Evolutionary conservation across 2,113 vertebrate species (phyloP).

Genomic region (Eulemur macaco): DNA sequence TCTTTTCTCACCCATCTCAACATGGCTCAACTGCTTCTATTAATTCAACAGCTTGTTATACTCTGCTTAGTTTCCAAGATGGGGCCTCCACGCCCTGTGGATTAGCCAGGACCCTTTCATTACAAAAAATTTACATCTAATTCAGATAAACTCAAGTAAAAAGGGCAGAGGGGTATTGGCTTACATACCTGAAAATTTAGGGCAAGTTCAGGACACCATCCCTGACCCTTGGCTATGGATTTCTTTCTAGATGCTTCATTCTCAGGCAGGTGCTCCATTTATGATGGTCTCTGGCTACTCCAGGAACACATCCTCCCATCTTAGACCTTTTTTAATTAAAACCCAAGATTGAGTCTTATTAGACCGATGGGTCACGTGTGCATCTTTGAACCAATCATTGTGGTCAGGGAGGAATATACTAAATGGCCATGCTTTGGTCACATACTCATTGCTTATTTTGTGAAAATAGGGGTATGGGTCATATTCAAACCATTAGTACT

Average conservation of each 20-base stretch:
- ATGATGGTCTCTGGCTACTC: background rate
- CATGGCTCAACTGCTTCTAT: background rate
- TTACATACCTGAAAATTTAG: background rate
- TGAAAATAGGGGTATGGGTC: background rate
- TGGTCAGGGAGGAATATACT: background rate
- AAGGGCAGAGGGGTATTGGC: background rate
- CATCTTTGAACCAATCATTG: background rate
- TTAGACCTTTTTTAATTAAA: background rate
- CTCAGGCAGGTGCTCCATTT: background rate
- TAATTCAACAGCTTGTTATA: background rate
- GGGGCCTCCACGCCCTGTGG: background rate
- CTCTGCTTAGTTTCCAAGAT: background rate
- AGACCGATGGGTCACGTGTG: background rate
- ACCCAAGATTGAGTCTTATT: background rate
- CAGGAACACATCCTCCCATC: background rate
- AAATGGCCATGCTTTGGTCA: background rate
- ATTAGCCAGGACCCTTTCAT: background rate
- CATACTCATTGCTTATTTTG: background rate
- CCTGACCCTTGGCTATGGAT: background rate
- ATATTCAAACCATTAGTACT: background rate
- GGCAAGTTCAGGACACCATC: background rate
- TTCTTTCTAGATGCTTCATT: background rate
- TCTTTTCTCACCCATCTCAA: slow-evolving; percentile 34
- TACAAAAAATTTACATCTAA: background rate
- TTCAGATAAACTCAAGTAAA: background rate